Base-by-base conservation (phyloP, 2,888 invertebrate genomes). In the Acrocyrtus sp. region DNA sequence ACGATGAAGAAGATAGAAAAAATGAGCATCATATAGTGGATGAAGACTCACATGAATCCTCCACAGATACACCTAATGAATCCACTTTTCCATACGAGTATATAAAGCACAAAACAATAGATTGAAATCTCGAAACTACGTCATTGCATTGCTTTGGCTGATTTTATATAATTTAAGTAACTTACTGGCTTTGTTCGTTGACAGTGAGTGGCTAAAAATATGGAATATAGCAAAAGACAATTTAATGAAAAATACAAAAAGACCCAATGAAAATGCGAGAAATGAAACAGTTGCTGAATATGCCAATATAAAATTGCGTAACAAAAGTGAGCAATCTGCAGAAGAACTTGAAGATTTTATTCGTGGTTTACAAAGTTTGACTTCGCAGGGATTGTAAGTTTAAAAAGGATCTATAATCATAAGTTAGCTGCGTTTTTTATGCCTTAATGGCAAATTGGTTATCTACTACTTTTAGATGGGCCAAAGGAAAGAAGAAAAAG, bases 1-100 rank as follows among this genome's bases (percentile, higher is more conserved):
- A 3, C 29, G 6, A 34, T 21, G 50, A 86, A 82, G 85, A 85
- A 78, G 39, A 48, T 53, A 19, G 53, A 15, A 21, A 65, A 26
- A 29, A 53, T 29, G 48, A 17, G 17, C 21, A 48, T 29, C 15
- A 3, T 27, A 2, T 27, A 17, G 53, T 29, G 8, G 24, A 53
- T 27, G 53, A 48, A 21, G 56, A 26, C 15, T 26, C 41, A 24
- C 15, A 19, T 15, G 15, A 41, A 19, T 41, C n/a, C n/a, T 39
- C 5, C 19, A 48, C 19, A 34, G 3, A 26, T 1, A 3, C 48
- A 45, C n/a, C 21, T 34, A 15, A 22, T 17, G 50, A 24, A 6
- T 48, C 3, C 50, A n/a, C n/a, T n/a, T n/a, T n/a, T n/a, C n/a
- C n/a, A n/a, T n/a, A n/a, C n/a, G n/a, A n/a, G n/a, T n/a, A n/a